A percentile compares a stretch with the other conserved stretches of the same genome.
phyloP scores from a whole-genome alignment of 2,888 invertebrate species.

The Reticulitermes lucifugus region DNA sequence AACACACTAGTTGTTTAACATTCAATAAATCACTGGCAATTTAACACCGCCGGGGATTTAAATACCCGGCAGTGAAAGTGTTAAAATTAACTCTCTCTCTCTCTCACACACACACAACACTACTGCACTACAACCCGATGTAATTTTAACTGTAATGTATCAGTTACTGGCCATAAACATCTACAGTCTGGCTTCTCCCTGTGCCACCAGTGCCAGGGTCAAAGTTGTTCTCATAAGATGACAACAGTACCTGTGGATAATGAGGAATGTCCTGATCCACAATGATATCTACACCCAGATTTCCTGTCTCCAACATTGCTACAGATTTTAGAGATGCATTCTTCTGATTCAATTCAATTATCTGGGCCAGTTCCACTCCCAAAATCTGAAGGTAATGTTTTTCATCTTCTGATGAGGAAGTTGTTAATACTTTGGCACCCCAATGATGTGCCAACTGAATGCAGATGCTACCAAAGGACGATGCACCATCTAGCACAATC shows the following conservation, averaged over 20 bases:
- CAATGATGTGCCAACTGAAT: slow-evolving; percentile 63
- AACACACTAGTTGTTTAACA: no score
- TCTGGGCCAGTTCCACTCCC: slow-evolving; percentile 46
- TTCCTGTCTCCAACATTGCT: slow-evolving; percentile 64
- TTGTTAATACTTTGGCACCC: slow-evolving; percentile 64
- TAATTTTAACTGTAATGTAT: no score
- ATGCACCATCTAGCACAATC: slow-evolving; percentile 63
- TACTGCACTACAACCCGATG: no score
- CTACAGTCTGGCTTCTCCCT: no score
- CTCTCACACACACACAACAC: no score
- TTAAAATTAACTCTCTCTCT: no score
- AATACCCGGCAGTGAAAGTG: no score
- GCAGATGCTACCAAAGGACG: slow-evolving; percentile 61
- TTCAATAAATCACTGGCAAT: no score
- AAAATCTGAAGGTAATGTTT: slow-evolving; percentile 61
- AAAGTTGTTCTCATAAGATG: no score
- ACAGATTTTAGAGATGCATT: slow-evolving; percentile 58
- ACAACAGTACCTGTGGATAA: slow-evolving; percentile 17
- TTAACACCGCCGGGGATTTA: no score
- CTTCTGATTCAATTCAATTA: slow-evolving; percentile 56
- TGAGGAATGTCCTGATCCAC: slow-evolving; percentile 61
- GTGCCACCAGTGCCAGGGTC: background rate
- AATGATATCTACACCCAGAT: slow-evolving; percentile 64
- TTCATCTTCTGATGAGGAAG: slow-evolving; percentile 61
- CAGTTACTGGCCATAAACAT: no score